Base-by-base conservation (phyloP, 2,888 invertebrate genomes). In the Leucophora obtusa region DNA sequence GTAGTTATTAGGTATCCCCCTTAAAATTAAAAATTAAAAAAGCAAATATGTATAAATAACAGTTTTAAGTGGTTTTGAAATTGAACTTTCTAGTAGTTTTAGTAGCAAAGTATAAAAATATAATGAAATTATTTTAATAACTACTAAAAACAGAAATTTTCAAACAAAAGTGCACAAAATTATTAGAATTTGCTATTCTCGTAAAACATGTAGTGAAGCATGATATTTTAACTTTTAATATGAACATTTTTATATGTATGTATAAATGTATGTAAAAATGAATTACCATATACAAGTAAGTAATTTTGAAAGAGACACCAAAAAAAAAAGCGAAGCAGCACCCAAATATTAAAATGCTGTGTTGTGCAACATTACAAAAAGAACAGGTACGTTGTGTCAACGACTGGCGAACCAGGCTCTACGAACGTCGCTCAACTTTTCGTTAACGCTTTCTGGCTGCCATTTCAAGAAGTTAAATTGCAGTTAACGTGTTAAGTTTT, bases 101-200 rank as follows among this genome's bases (percentile, higher is more conserved):
- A n/a, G n/a, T 47, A 47, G n/a, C 14, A n/a, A 47, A 43, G 2
- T 11, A 43, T 11, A 43, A 33, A 65, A 65, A 43, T 14, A 43
- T 70, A 62, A 79, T 76, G 68, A 53, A 75, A 75, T 75, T 75
- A 63, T 75, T 63, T 68, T 72, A 75, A 80, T 63, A 75, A 68
- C 75, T 68, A 63, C 50, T 58, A 38, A 33, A 28, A 69, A 28
- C 28, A 17, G 58, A 17, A 68, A 68, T 8, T 71, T 76, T 58
- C 38, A 17, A 58, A 62, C 35, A 68, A 76, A 68, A 68, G 53
- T 43, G 47, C 60, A 53, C 21, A 58, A 62, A 72, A 78, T 56
- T 78, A 78, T 47, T 60, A 68, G 50, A 78, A 62, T 53, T 53
- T 76, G 58, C 28, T 43, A n/a, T 28, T 28, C 15, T 24, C 50